These are phyloP conservation scores for Bujurquina vittata DNA, from an alignment of 2,113 vertebrate species.

Conservation along the genomic window DNA sequence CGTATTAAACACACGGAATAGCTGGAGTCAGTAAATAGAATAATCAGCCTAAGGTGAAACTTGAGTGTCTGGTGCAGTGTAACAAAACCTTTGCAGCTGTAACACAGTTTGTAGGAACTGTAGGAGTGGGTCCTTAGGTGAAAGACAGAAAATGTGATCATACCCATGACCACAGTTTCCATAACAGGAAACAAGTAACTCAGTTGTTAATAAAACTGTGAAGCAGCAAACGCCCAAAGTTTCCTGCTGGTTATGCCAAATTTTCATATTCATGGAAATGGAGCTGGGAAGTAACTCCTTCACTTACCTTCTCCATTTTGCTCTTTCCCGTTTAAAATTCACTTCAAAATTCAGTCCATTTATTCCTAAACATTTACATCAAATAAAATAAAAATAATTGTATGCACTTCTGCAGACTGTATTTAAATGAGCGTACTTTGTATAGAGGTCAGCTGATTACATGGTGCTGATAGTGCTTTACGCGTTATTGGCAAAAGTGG, in stretches of 20 bases:
- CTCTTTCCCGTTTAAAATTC: not conserved
- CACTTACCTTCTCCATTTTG: not conserved
- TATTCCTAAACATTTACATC: not conserved
- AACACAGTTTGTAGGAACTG: not conserved
- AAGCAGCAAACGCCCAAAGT: constrained; percentile 11
- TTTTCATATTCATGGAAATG: constrained; percentile 31
- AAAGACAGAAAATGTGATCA: constrained; percentile 23
- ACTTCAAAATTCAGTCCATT: not conserved
- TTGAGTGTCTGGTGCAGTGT: not conserved
- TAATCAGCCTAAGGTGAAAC: not conserved
- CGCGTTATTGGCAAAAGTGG: not conserved
- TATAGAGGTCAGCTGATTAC: rapidly evolving
- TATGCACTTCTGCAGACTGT: rapidly evolving
- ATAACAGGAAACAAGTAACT: constrained; percentile 11
- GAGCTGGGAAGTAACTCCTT: not conserved
- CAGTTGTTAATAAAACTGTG: constrained; percentile 39
- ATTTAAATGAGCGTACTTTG: not conserved
- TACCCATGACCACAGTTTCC: constrained; percentile 10
- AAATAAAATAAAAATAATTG: too few species aligned
- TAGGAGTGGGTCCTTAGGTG: not conserved
- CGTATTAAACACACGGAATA: not conserved
- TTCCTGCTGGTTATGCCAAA: constrained; percentile 39
- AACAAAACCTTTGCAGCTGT: constrained; percentile 4
- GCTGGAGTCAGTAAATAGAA: not conserved
- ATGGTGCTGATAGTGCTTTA: not conserved